These are phyloP conservation scores for Caenorhabditis drosophilae DNA, from an alignment of 2,888 invertebrate species.

Conservation along the genomic window DNA sequence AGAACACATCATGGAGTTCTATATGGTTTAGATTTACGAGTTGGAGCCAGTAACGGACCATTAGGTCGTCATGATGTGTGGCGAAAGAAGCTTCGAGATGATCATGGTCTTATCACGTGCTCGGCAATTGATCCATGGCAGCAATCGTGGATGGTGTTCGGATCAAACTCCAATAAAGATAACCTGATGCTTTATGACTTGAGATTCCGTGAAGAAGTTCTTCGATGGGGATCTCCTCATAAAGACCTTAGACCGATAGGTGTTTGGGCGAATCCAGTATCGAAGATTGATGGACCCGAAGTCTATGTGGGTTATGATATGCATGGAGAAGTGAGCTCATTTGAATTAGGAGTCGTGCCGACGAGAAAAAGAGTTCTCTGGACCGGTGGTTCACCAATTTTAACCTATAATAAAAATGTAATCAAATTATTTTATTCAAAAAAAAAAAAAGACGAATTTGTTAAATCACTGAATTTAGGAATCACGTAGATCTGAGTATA, in stretches of 20 bases:
- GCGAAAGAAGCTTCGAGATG: constrained; percentile 34
- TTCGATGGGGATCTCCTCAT: constrained; percentile 30
- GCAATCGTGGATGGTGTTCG: constrained; percentile 63
- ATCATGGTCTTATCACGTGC: constrained; percentile 48
- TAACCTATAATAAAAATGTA: constrained; percentile 16
- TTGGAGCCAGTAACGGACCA: constrained; percentile 26
- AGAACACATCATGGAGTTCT: constrained; percentile 59
- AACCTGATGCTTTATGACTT: constrained; percentile 60
- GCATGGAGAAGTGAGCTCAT: constrained; percentile 38
- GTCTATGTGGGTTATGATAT: constrained; percentile 26
- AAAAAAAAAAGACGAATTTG: too few species aligned
- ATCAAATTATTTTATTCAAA: too few species aligned
- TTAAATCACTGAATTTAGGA: too few species aligned
- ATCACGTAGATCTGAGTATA: too few species aligned
- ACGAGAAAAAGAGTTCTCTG: constrained; percentile 18
- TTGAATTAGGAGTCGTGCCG: constrained; percentile 30
- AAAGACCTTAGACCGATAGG: constrained; percentile 8
- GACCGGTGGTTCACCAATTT: constrained; percentile 28
- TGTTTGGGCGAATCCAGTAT: constrained; percentile 31
- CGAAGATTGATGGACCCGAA: constrained; percentile 22
- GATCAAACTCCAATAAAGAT: constrained; percentile 39
- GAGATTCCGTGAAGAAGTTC: constrained; percentile 45
- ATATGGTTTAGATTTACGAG: constrained; percentile 57
- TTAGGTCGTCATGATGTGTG: constrained; percentile 44
- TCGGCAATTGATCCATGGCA: constrained; percentile 61